Evolutionary conservation across 2,888 invertebrate genomes (phyloP).

Genomic region (Trachelus tabidus): DNA sequence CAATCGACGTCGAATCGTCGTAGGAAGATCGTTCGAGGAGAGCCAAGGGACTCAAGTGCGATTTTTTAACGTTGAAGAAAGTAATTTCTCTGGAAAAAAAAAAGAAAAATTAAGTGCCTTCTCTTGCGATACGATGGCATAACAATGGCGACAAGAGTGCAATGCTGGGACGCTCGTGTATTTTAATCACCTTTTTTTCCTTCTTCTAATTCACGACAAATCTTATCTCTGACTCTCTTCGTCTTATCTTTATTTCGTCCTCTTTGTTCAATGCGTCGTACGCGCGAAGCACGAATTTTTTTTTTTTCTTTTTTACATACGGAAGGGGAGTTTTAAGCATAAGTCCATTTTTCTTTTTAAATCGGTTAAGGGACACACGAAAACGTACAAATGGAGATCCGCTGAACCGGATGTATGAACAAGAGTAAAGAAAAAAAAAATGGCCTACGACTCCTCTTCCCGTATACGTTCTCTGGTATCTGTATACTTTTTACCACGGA

Average conservation of each 20-base stretch:
- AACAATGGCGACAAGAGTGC: not conserved
- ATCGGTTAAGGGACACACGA: not conserved
- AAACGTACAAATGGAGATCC: not conserved
- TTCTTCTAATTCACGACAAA: not conserved
- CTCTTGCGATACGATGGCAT: not conserved
- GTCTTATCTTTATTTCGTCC: not conserved
- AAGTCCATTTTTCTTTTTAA: not conserved
- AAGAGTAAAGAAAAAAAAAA: not conserved
- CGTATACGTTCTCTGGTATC: not conserved
- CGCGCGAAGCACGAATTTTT: slow-evolving; percentile 9
- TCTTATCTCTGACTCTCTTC: not conserved
- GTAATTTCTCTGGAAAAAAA: not conserved
- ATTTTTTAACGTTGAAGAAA: not conserved
- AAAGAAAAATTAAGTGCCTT: not conserved
- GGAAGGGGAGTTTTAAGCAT: not conserved
- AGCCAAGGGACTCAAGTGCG: not conserved
- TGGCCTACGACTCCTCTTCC: not conserved
- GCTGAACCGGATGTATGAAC: not conserved
- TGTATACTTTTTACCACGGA: not conserved
- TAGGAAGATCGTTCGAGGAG: not conserved
- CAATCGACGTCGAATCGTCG: not conserved
- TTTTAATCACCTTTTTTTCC: slow-evolving; percentile 6
- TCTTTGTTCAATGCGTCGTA: not conserved
- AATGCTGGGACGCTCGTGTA: not conserved
- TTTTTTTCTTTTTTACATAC: slow-evolving; percentile 6